These are phyloP conservation scores for Argopecten irradians DNA, from an alignment of 1,140 invertebrate genomes.

Conservation along the genomic window DNA sequence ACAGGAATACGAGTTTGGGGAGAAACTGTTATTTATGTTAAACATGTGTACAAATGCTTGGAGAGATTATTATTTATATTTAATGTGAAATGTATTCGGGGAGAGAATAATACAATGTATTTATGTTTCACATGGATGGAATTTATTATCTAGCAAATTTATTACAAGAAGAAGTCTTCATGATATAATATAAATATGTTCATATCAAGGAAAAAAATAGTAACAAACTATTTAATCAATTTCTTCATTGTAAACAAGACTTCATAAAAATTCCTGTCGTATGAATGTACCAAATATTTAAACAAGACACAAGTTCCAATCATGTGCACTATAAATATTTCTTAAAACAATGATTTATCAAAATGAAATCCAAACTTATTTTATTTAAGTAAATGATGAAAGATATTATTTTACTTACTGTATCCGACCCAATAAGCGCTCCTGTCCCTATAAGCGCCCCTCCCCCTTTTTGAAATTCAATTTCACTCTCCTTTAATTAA, in stretches of 20 bases:
- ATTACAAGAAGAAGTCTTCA: not conserved
- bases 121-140: not conserved
- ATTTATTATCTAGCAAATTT: not conserved
- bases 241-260: too few relatives aligned
- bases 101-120: too few relatives aligned
- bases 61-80: not conserved
- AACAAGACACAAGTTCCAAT: slow-evolving; percentile 17
- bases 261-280: too few relatives aligned
- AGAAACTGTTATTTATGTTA: not conserved
- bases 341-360: not conserved
- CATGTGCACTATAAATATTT: not conserved
- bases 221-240: not conserved
- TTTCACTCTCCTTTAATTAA: too few relatives aligned
- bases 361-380: not conserved
- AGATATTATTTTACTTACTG: not conserved
- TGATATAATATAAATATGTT: not conserved
- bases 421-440: too few relatives aligned
- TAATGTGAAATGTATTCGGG: too few relatives aligned
- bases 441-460: too few relatives aligned
- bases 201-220: too few relatives aligned
- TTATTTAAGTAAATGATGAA: not conserved
- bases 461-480: too few relatives aligned
- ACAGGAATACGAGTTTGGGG: not conserved
- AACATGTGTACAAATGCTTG: not conserved
- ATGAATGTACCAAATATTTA: too few relatives aligned